Conservation (phyloP, 2,113 vertebrate species). For the Atractosteus spatula region DNA sequence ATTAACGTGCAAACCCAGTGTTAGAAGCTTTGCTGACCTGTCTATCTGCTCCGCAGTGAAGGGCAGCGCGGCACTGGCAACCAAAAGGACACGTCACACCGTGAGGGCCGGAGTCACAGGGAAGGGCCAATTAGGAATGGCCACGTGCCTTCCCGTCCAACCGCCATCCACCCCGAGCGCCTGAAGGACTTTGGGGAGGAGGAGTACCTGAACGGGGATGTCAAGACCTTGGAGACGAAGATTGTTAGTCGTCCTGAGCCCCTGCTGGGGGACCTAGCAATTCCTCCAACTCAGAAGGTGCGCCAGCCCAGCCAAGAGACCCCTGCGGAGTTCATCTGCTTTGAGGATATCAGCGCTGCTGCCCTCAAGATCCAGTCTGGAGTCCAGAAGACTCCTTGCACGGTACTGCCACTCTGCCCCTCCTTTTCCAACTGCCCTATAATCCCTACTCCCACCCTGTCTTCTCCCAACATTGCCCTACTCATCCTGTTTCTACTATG, state of each 20-base stretch:
- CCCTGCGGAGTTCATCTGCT: constrained; percentile 63
- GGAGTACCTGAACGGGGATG: constrained; percentile 73
- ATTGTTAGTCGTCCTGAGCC: constrained; percentile 56
- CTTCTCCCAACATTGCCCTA: background rate
- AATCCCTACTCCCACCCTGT: background rate
- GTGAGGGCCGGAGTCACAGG: constrained; percentile 44
- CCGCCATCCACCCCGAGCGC: constrained; percentile 77
- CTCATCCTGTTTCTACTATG: background rate
- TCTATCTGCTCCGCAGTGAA: constrained; percentile 48
- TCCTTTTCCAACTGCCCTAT: background rate
- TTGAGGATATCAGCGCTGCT: constrained; percentile 85
- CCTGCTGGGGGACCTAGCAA: constrained; percentile 57
- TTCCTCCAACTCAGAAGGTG: constrained; percentile 46
- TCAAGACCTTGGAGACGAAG: constrained; percentile 68
- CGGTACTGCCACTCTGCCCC: constrained; percentile 53
- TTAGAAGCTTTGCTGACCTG: background rate
- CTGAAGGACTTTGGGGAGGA: constrained; percentile 87
- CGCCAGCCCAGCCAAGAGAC: constrained; percentile 46
- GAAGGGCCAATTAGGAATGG: constrained; percentile 56
- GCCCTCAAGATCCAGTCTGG: constrained; percentile 79
- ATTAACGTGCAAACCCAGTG: no score
- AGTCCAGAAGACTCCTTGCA: constrained; percentile 85
- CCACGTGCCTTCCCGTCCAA: constrained; percentile 42
- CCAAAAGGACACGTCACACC: constrained; percentile 31
- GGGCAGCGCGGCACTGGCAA: constrained; percentile 57